These are phyloP conservation scores for Pollimyrus isidori DNA, from an alignment of 2,113 vertebrate species.

Conservation along the genomic window DNA sequence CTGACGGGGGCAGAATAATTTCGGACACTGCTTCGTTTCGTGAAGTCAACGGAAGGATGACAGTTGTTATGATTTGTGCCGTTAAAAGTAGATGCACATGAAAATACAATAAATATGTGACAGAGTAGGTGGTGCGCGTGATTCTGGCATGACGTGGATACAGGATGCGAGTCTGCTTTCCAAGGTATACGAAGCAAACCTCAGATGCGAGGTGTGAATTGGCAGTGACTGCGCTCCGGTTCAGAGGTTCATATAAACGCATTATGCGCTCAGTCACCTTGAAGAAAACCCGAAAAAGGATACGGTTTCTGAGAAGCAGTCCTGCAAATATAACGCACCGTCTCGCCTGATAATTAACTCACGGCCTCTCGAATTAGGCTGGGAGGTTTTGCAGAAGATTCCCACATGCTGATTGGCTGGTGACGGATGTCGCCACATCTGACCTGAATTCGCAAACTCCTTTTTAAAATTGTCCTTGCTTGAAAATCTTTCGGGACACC, in stretches of 20 bases:
- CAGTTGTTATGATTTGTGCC: neutral
- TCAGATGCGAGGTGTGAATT: neutral
- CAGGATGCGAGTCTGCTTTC: neutral
- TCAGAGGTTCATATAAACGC: neutral
- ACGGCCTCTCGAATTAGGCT: neutral
- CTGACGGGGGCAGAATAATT: neutral
- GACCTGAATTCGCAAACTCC: neutral
- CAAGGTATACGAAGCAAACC: neutral
- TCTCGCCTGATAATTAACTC: neutral
- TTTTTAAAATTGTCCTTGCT: neutral
- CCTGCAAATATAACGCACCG: neutral
- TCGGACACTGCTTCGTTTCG: neutral
- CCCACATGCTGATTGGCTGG: neutral
- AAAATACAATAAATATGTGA: neutral
- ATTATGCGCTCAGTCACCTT: neutral
- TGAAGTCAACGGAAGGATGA: neutral
- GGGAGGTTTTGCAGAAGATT: neutral
- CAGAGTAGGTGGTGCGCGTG: neutral
- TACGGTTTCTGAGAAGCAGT: neutral
- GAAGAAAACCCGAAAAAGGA: neutral
- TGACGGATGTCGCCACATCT: neutral
- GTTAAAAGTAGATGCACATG: neutral
- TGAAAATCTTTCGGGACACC: neutral
- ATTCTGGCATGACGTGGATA: neutral
- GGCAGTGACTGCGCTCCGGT: neutral